Evolutionary conservation across 2,797 vertebrate genomes (phyloP).

Genomic region (Threskiornis aethiopicus): DNA sequence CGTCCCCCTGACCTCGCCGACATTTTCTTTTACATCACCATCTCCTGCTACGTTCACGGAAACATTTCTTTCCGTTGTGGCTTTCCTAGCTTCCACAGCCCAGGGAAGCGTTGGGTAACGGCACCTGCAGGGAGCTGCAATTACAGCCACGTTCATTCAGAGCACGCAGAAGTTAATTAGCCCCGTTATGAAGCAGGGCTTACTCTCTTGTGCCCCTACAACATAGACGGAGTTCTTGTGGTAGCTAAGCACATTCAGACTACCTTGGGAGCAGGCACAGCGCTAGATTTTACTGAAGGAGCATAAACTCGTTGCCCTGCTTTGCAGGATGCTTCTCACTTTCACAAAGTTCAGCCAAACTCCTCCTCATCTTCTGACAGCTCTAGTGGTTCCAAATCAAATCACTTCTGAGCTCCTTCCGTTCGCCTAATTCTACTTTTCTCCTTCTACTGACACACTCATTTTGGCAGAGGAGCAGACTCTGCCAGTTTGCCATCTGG

Average conservation of each 20-base stretch:
- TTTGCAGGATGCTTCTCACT: slow-evolving; percentile 59
- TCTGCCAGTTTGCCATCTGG: slow-evolving; percentile 65
- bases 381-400: slow-evolving; percentile 55
- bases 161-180: not conserved
- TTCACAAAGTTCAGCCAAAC: slow-evolving; percentile 66
- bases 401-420: slow-evolving; percentile 62
- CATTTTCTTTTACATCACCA: not conserved
- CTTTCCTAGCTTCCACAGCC: not conserved
- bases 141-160: not conserved
- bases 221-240: accelerated
- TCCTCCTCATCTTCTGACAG: slow-evolving; percentile 68
- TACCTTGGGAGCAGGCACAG: not conserved
- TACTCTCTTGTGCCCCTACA: not conserved
- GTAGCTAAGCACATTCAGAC: not conserved
- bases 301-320: slow-evolving; percentile 47
- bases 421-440: slow-evolving; percentile 53
- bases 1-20: accelerated
- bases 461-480: slow-evolving; percentile 44
- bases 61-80: not conserved
- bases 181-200: not conserved
- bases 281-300: not conserved
- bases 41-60: not conserved
- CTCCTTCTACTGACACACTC: slow-evolving; percentile 55
- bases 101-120: accelerated
- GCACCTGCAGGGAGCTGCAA: not conserved